Evolutionary conservation across 2,797 vertebrate species (phyloP).

Genomic region (Pogoniulus pusillus): DNA sequence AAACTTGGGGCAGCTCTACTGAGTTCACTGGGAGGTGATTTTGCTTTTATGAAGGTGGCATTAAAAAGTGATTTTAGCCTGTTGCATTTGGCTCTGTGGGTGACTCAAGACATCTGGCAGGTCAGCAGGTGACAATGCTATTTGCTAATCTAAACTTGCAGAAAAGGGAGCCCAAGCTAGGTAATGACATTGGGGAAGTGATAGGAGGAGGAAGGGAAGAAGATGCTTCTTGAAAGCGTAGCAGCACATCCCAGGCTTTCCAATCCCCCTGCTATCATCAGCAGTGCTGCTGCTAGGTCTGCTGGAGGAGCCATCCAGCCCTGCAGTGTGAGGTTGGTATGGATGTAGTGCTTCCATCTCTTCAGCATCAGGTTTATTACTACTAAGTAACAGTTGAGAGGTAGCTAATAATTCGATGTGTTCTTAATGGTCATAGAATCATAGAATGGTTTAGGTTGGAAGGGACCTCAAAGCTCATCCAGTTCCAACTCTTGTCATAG

Average conservation of each 20-base stretch:
- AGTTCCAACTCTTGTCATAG: too few species aligned
- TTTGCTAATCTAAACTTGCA: background rate
- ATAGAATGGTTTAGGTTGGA: too few species aligned
- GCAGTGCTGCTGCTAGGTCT: background rate
- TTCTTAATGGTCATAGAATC: background rate
- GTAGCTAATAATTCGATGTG: background rate
- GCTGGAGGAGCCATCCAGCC: background rate
- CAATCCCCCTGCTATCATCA: background rate
- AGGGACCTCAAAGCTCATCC: too few species aligned
- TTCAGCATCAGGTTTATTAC: background rate
- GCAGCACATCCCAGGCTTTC: background rate
- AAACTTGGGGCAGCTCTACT: background rate
- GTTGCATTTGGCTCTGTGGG: background rate
- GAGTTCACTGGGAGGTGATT: background rate
- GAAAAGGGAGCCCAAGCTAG: background rate
- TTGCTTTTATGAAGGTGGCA: background rate
- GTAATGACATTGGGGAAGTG: background rate
- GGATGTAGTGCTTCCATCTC: background rate
- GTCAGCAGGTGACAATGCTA: background rate
- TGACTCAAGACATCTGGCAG: background rate
- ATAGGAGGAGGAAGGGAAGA: background rate
- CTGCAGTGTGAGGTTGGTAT: rapidly evolving
- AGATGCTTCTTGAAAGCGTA: background rate
- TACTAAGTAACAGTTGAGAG: rapidly evolving
- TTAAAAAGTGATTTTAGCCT: background rate